Base-by-base conservation (phyloP, 2,888 invertebrate genomes). In the Frankliniella fusca region DNA sequence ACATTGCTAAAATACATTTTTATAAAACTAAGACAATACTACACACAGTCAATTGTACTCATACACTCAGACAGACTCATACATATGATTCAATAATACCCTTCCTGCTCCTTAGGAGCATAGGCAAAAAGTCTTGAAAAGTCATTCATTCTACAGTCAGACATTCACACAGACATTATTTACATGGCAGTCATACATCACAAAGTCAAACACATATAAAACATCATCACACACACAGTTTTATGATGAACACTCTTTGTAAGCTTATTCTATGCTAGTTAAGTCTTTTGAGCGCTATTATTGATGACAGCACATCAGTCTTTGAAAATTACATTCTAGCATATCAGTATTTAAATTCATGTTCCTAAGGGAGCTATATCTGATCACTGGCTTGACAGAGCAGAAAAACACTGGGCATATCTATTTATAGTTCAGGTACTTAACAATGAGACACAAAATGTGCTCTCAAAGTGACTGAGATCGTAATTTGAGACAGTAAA, bases 311-410 rank as follows among this genome's bases (percentile, higher is more conserved):
- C 61, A 76, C 70, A 76, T 76, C 70, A 76, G 70, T 76, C 70
- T 76, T 76, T 76, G 12, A 61, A 18, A 15, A 61, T 61, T 61
- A 61, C 38, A 38, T 38, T 38, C 18, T 61, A 61, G n/a, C 27
- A 76, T 76, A 76, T 76, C 70, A 76, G 27, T 27, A 27, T 27
- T 27, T 76, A 23, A 10, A 10, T 27, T 27, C 70, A 11, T 76
- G 70, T 27, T 27, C 27, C 27, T 27, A 23, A 23, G 27, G 70
- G 70, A 76, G 27, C 23, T 76, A 76, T 27, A 23, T 27, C 70
- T 76, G 70, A 76, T 76, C 70, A 76, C 70, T 76, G 70, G 70
- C 70, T 27, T 76, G 70, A 76, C 70, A 76, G 38, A 27, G n/a
- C 70, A 70, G 70, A 27, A 23, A 9, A 76, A 76, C 70, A 76